A percentile compares a stretch with the other conserved stretches of the same genome.
Evolutionary conservation across 2,888 invertebrate species (phyloP).

Genomic region (Erebia epiphron): DNA sequence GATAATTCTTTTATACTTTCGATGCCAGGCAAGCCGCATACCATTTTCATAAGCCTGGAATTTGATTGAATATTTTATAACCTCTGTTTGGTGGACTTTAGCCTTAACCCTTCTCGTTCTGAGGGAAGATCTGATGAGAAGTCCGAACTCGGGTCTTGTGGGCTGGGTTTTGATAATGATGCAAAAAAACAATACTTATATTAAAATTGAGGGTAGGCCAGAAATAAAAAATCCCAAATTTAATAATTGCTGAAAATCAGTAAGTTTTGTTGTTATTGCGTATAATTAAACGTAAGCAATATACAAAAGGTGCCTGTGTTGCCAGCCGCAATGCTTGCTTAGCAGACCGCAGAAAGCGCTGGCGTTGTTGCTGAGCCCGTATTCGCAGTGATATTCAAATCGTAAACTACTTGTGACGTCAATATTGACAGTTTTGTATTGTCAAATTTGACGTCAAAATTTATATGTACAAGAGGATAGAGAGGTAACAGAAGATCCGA

Average conservation of each 20-base stretch:
- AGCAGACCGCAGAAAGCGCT: slow-evolving; percentile 50
- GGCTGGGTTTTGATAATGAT: no score
- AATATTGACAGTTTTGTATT: neutral
- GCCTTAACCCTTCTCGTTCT: no score
- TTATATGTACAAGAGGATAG: neutral
- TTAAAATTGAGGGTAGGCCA: neutral
- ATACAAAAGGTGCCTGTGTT: slow-evolving; percentile 34
- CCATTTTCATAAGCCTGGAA: no score
- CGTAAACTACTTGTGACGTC: neutral
- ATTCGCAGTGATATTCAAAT: slow-evolving; percentile 1
- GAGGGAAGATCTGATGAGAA: no score
- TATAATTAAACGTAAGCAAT: neutral
- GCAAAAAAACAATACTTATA: no score
- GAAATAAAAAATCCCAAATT: neutral
- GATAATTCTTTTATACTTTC: neutral
- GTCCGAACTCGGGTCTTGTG: no score
- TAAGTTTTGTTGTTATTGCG: neutral
- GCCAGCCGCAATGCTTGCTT: slow-evolving; percentile 38
- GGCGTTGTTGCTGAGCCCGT: slow-evolving; percentile 57
- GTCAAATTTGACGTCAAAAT: neutral
- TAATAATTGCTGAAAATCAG: neutral
- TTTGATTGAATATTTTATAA: no score
- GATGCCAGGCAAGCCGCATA: neutral
- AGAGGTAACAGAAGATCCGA: no score
- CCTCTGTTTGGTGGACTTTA: no score